Conservation (phyloP, 2,797 vertebrate genomes). For the Coregonus sp. region DNA sequence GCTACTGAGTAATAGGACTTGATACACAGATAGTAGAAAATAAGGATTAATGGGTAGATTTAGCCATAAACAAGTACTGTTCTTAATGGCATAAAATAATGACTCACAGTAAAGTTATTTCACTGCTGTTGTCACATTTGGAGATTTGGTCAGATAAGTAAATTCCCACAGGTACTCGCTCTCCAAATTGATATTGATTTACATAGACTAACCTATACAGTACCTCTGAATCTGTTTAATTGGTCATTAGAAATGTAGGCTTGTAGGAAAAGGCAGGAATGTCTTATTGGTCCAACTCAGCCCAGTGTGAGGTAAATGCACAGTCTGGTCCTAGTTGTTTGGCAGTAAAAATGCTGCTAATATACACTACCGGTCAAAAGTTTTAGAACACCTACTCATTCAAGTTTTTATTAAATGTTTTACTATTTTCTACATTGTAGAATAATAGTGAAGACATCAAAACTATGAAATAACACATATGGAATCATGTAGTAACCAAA, state of each 20-base stretch:
- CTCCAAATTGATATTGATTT: conserved; percentile 1
- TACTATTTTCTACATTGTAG: too few relatives aligned
- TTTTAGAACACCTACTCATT: too few relatives aligned
- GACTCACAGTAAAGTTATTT: neutral
- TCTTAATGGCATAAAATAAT: too few relatives aligned
- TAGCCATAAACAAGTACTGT: too few relatives aligned
- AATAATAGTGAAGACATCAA: too few relatives aligned
- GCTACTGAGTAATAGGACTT: too few relatives aligned
- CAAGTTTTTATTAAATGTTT: too few relatives aligned
- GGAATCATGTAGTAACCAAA: too few relatives aligned
- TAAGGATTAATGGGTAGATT: too few relatives aligned
- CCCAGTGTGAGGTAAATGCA: neutral
- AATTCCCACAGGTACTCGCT: neutral
- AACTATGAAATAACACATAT: too few relatives aligned
- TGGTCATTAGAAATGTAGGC: neutral
- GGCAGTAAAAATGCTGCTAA: neutral
- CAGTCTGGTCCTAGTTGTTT: neutral
- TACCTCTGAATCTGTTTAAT: neutral
- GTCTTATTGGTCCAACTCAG: conserved; percentile 2
- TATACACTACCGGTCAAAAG: neutral
- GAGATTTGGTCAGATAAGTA: neutral
- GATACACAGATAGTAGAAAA: too few relatives aligned
- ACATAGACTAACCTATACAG: neutral
- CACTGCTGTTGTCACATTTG: neutral
- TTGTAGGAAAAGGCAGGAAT: neutral